These are phyloP conservation scores for Eilema depressum DNA, from an alignment of 2,888 invertebrate genomes.

Conservation along the genomic window DNA sequence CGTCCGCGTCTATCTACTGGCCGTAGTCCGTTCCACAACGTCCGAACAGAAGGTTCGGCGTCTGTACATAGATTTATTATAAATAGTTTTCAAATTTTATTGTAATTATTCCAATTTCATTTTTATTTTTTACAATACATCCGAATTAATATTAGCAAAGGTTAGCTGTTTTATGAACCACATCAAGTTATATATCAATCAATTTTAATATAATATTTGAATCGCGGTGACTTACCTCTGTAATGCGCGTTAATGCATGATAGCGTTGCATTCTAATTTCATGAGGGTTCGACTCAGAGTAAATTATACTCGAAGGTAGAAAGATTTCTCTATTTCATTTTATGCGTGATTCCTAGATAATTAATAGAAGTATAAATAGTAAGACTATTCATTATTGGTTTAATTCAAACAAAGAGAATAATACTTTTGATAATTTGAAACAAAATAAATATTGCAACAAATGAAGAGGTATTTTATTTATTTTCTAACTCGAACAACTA, in stretches of 20 bases:
- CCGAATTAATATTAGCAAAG: constrained; percentile 17
- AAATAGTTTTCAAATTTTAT: constrained; percentile 28
- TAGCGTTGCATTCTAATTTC: constrained; percentile 16
- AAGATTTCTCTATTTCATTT: constrained; percentile 32
- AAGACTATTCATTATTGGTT: constrained; percentile 54
- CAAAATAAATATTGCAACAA: constrained; percentile 48
- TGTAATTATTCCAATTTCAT: constrained; percentile 36
- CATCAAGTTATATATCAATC: background rate
- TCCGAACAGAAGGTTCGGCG: constrained; percentile 33
- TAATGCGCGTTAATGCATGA: background rate
- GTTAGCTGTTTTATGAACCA: background rate
- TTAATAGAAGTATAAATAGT: constrained; percentile 47
- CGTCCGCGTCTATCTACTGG: background rate
- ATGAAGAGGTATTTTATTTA: constrained; percentile 43
- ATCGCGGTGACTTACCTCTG: background rate
- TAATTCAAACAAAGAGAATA: constrained; percentile 45
- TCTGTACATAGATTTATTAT: constrained; percentile 44
- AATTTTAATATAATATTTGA: background rate
- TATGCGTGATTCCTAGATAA: constrained; percentile 48
- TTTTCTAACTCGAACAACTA: constrained; percentile 48
- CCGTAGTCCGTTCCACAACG: constrained; percentile 7
- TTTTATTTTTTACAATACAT: constrained; percentile 25
- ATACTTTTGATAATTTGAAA: constrained; percentile 52
- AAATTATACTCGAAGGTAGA: constrained; percentile 36
- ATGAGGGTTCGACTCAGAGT: constrained; percentile 19